Percentiles rank a stretch among this genome's conserved stretches.
Evolutionary conservation across 2,113 vertebrate species (phyloP).

Genomic region (Paratilapia polleni): DNA sequence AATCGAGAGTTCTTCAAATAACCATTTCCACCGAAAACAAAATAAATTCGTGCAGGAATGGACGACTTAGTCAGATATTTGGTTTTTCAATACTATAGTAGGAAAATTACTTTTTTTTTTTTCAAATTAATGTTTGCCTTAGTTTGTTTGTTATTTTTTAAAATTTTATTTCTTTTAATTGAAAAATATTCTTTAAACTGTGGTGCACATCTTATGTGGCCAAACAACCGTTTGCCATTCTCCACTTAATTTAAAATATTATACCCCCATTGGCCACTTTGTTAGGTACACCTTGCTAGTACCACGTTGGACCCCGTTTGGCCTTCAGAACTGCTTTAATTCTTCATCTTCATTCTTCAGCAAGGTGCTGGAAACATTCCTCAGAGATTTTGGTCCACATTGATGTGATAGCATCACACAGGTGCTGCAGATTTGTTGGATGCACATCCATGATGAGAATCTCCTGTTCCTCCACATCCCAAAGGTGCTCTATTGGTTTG

Average conservation of each 20-base stretch:
- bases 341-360: no score
- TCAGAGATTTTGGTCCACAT: background rate
- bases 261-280: no score
- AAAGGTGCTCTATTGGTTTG: no score
- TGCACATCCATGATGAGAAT: no score
- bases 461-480: no score
- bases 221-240: background rate
- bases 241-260: background rate
- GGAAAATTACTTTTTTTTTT: background rate
- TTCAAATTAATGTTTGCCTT: background rate
- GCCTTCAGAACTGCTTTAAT: no score
- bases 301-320: background rate
- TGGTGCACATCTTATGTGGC: background rate
- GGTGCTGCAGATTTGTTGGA: no score
- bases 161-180: background rate
- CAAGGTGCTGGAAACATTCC: fast-evolving
- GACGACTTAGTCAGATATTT: background rate
- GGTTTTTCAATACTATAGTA: fast-evolving
- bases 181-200: no score
- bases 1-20: background rate
- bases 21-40: background rate
- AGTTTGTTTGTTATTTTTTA: background rate
- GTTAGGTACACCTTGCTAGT: background rate
- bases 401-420: no score
- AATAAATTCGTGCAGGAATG: no score